These are phyloP conservation scores for Orestias chungarensis DNA, from an alignment of 2,797 vertebrate genomes.

Conservation along the genomic window DNA sequence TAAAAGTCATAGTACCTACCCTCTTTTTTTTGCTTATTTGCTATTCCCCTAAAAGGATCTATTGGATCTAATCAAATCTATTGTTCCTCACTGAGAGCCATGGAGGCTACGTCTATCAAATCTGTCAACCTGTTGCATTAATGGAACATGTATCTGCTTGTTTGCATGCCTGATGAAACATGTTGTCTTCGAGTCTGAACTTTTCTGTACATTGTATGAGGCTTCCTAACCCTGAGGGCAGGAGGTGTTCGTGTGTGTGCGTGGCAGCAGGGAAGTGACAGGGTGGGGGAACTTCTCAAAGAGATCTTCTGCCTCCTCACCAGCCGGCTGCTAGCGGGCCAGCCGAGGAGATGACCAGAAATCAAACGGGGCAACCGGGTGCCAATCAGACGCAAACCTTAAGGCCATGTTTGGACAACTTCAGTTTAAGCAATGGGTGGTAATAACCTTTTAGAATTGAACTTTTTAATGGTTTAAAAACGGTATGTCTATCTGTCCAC, in stretches of 20 bases:
- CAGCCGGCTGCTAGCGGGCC: conserved; percentile 52
- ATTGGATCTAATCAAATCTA: no score
- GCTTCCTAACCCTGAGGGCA: conserved; percentile 10
- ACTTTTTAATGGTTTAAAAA: conserved; percentile 45
- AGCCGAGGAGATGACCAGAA: conserved; percentile 52
- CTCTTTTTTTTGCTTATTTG: conserved; percentile 66
- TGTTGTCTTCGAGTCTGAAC: conserved; percentile 9
- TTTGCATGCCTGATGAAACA: conserved; percentile 15
- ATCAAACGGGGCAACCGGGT: conserved; percentile 50
- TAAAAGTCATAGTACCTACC: conserved; percentile 66
- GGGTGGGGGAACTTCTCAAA: conserved; percentile 59
- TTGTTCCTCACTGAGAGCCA: conserved; percentile 53
- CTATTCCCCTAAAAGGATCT: no score
- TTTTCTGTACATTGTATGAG: conserved; percentile 21
- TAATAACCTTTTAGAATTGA: conserved; percentile 12
- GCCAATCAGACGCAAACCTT: conserved; percentile 60
- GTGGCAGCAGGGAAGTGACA: conserved; percentile 42
- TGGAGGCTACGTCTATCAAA: conserved; percentile 60
- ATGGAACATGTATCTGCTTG: conserved; percentile 48
- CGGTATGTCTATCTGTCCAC: background rate
- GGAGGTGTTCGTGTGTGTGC: conserved; percentile 18
- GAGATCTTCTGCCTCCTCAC: conserved; percentile 46
- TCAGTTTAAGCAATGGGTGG: conserved; percentile 24
- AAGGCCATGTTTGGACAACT: conserved; percentile 47
- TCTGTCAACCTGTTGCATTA: conserved; percentile 40